Conservation (phyloP, 2,113 vertebrate species). For the Raphicerus campestris region DNA sequence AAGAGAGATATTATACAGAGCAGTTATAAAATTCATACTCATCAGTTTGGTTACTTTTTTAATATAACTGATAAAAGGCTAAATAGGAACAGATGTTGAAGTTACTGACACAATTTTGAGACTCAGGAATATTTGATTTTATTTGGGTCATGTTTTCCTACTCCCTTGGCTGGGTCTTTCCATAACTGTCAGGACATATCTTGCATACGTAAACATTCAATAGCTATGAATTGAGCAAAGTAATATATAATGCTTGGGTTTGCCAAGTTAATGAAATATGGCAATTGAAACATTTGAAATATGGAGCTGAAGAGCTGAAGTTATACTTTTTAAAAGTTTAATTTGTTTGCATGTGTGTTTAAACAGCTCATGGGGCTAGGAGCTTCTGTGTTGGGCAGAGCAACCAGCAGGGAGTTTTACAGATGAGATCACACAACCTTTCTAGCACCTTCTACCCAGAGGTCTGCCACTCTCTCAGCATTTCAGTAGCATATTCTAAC, state of each 20-base stretch:
- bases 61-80: background rate
- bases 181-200: background rate
- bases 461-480: background rate
- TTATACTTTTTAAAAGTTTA: background rate
- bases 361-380: background rate
- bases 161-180: background rate
- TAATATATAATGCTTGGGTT: background rate
- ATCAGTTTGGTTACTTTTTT: background rate
- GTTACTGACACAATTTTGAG: background rate
- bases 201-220: background rate
- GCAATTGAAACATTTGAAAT: background rate
- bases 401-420: background rate
- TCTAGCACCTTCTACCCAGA: background rate
- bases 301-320: background rate
- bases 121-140: background rate
- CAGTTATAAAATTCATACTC: constrained; percentile 1
- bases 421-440: background rate
- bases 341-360: background rate
- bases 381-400: background rate
- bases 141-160: background rate
- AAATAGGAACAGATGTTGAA: background rate
- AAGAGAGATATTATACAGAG: background rate
- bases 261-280: background rate
- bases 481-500: background rate
- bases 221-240: background rate